Percentiles rank a stretch among this genome's conserved stretches.
phyloP scores from a whole-genome alignment of 2,113 vertebrate genomes.

The Hydrochoerus hydrochaeris region DNA sequence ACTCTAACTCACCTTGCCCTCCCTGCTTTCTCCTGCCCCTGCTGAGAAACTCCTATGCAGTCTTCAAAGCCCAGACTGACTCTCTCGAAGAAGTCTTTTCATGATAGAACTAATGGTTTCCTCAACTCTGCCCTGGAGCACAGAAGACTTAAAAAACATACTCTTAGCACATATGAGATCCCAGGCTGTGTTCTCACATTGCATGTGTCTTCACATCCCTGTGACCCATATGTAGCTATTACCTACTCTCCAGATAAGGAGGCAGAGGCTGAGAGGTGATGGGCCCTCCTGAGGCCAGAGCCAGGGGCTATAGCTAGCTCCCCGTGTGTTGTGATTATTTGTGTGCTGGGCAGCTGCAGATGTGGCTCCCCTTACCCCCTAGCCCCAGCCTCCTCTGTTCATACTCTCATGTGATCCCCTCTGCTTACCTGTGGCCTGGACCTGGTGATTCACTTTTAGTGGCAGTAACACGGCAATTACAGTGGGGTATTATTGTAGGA shows the following conservation, averaged over 20 bases:
- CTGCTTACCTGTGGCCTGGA: background rate
- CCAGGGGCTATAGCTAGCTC: background rate
- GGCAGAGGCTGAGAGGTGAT: background rate
- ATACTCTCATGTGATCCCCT: background rate
- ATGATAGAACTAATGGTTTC: background rate
- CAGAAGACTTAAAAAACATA: background rate
- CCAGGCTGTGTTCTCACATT: too few species aligned
- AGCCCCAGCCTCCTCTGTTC: background rate
- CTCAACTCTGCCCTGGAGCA: background rate
- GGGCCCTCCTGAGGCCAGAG: background rate
- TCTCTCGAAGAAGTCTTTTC: background rate
- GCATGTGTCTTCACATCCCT: background rate
- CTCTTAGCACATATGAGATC: too few species aligned
- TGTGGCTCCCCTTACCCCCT: rapidly evolving
- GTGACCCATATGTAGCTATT: background rate
- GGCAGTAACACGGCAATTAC: background rate
- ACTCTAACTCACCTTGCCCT: background rate
- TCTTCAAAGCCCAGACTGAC: background rate
- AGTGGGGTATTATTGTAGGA: too few species aligned
- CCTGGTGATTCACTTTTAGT: background rate
- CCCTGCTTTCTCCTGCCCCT: background rate
- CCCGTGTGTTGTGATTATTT: background rate
- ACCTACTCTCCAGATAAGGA: background rate
- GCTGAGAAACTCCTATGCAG: background rate
- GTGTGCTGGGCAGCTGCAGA: background rate